Percentiles rank a stretch among this genome's conserved stretches.
Conservation (phyloP, 2,113 vertebrate species). For the Scomber scombrus region DNA sequence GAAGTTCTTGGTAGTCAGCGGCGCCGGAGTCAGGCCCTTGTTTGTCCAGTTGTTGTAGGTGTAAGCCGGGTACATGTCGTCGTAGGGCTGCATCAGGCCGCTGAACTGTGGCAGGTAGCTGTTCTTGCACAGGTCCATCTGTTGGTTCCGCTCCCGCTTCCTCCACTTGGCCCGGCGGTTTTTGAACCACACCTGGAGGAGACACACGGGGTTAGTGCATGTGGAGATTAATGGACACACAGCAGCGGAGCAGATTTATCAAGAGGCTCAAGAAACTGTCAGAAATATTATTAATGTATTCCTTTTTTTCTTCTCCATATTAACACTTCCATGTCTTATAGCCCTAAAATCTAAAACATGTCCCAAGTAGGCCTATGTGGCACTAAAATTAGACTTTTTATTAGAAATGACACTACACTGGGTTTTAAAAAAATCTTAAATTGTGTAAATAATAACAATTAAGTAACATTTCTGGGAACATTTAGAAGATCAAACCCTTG, state of each 20-base stretch:
- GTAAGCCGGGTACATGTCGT: conserved; percentile 97
- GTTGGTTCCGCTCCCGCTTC: conserved; percentile 98
- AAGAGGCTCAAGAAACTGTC: no score
- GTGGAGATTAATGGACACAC: neutral
- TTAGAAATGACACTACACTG: no score
- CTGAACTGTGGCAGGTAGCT: conserved; percentile 99
- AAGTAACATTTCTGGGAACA: no score
- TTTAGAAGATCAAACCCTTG: no score
- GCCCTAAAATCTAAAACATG: no score
- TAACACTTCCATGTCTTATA: no score
- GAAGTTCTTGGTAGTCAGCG: conserved; percentile 97
- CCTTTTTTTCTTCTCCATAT: neutral
- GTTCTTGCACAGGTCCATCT: conserved; percentile 99
- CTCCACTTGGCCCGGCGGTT: conserved; percentile 99
- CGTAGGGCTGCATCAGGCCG: conserved; percentile 97
- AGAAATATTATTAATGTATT: no score
- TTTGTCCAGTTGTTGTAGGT: conserved; percentile 99
- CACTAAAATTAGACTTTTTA: no score
- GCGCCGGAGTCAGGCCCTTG: conserved; percentile 94
- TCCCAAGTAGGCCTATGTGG: no score
- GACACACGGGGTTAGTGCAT: conserved; percentile 12
- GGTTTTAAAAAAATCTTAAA: no score
- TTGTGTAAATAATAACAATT: no score
- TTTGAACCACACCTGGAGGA: conserved; percentile 96
- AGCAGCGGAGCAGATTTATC: neutral